phyloP scores from a whole-genome alignment of 2,888 invertebrate species.

The Plagiodera versicolora region DNA sequence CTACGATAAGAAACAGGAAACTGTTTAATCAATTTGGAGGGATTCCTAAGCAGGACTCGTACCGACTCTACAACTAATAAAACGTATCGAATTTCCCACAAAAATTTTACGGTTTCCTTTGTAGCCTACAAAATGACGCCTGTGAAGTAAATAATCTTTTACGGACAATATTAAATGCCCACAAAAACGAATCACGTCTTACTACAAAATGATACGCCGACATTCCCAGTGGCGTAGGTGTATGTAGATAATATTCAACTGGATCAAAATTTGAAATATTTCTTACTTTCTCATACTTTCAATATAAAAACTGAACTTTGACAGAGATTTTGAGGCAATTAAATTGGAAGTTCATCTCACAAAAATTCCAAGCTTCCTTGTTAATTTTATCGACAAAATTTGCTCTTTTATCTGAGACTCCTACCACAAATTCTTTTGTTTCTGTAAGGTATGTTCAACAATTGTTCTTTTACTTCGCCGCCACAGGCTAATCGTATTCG shows the following conservation, averaged over 20 bases:
- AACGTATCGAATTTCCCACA: constrained; percentile 3
- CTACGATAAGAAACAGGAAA: background rate
- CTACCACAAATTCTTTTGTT: too few relatives aligned
- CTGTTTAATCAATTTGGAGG: background rate
- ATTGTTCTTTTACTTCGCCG: constrained; percentile 15
- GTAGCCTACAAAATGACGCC: background rate
- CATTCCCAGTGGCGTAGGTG: background rate
- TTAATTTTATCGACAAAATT: too few relatives aligned
- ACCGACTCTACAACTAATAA: background rate
- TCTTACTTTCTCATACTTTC: background rate
- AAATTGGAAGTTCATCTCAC: too few relatives aligned
- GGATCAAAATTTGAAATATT: too few relatives aligned
- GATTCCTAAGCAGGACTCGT: background rate
- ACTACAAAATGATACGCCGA: background rate
- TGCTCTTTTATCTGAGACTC: too few relatives aligned
- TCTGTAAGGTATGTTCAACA: background rate
- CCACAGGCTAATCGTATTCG: background rate
- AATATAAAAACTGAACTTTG: too few relatives aligned
- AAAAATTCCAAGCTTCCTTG: too few relatives aligned
- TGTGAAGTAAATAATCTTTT: constrained; percentile 8
- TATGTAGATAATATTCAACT: too few relatives aligned
- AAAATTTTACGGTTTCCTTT: constrained; percentile 1
- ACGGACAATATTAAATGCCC: constrained; percentile 1
- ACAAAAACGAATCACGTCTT: constrained; percentile 8
- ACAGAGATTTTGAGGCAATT: too few relatives aligned